phyloP scores from a whole-genome alignment of 2,797 vertebrate species.

The Tinamus major region DNA sequence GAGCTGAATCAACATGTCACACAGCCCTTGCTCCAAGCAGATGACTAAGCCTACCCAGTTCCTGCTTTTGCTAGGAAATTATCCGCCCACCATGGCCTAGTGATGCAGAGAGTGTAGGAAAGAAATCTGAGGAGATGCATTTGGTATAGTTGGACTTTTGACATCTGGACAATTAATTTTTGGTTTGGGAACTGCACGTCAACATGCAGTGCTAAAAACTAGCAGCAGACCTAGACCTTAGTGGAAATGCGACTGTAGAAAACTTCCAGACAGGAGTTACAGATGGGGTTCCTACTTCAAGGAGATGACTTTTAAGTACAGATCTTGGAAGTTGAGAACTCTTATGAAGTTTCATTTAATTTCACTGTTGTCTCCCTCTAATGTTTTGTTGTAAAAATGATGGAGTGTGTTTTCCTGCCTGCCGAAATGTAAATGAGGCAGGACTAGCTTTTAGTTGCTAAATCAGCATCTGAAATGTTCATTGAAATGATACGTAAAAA shows the following conservation, averaged over 20 bases:
- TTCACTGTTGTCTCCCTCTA: neutral
- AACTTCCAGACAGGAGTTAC: neutral
- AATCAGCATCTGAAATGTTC: neutral
- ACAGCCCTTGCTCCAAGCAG: neutral
- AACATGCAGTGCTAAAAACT: neutral
- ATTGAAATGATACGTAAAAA: fast-evolving
- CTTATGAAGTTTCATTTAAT: neutral
- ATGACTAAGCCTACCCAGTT: neutral
- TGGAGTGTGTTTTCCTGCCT: neutral
- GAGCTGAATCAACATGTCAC: neutral
- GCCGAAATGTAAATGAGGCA: neutral
- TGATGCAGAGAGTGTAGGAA: neutral
- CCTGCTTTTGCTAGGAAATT: neutral
- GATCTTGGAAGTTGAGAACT: neutral
- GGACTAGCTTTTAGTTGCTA: neutral
- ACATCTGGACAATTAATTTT: neutral
- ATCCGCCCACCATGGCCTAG: neutral
- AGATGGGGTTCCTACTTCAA: neutral
- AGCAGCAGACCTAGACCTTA: neutral
- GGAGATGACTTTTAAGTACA: neutral
- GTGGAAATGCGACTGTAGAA: neutral
- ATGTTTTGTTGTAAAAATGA: neutral
- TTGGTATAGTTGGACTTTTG: neutral
- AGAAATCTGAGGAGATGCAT: neutral
- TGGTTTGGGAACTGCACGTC: neutral